Conservation (phyloP, 2,797 vertebrate genomes). For the Phylloscopus collybita region DNA sequence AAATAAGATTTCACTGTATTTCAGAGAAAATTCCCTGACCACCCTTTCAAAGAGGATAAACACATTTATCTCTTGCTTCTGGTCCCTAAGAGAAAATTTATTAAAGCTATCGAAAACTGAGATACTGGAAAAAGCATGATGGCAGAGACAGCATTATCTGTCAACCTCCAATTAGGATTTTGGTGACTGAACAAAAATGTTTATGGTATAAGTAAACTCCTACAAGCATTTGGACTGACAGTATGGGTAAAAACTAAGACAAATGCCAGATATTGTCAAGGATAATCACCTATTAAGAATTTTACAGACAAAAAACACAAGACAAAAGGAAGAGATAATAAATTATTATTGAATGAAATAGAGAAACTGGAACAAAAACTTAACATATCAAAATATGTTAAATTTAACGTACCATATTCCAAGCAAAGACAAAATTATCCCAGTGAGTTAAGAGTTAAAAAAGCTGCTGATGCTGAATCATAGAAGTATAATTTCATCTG, state of each 20-base stretch:
- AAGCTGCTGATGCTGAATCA: not conserved
- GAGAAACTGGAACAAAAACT: not conserved
- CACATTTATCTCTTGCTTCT: not conserved
- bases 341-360: not conserved
- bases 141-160: not conserved
- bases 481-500: not conserved
- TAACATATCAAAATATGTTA: not conserved
- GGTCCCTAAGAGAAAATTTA: not conserved
- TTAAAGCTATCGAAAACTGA: not conserved
- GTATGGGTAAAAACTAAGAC: not conserved
- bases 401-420: not conserved
- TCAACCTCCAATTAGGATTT: not conserved
- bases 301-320: constrained; percentile 16
- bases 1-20: not conserved
- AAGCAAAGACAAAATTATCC: not conserved
- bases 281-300: not conserved
- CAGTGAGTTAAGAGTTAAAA: not conserved
- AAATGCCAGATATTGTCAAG: not conserved
- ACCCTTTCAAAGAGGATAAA: not conserved
- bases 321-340: not conserved
- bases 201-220: not conserved
- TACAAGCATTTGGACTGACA: not conserved
- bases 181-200: not conserved
- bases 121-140: not conserved
- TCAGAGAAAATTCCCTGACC: not conserved